Conservation (phyloP, 2,113 vertebrate species). For the Caranx ignobilis region DNA sequence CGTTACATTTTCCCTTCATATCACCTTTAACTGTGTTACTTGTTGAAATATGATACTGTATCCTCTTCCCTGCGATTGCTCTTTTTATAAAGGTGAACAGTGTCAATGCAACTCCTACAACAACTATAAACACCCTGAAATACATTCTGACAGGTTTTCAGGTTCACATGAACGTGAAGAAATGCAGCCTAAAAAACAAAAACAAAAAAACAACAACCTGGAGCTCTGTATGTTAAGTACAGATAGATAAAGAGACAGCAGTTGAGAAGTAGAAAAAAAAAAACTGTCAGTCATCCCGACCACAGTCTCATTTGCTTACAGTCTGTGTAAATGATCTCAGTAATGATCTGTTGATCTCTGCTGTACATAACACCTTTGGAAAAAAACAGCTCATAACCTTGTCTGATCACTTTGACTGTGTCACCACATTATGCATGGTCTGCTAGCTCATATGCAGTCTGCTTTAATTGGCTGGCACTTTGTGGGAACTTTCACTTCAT, state of each 20-base stretch:
- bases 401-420: neutral
- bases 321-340: neutral
- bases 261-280: neutral
- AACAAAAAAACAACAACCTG: too few relatives aligned
- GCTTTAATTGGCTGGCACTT: conserved; percentile 28
- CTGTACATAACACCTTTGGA: neutral
- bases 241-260: neutral
- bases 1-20: too few relatives aligned
- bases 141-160: too few relatives aligned
- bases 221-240: neutral
- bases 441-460: conserved; percentile 8
- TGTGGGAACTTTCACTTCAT: neutral
- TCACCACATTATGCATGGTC: conserved; percentile 28
- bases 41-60: too few relatives aligned
- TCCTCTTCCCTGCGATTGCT: too few relatives aligned
- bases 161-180: neutral
- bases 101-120: too few relatives aligned
- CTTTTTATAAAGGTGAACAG: too few relatives aligned
- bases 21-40: too few relatives aligned
- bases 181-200: neutral
- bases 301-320: conserved; percentile 9
- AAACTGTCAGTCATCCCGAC: neutral
- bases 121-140: too few relatives aligned
- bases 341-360: conserved; percentile 25
- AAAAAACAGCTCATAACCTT: conserved; percentile 2